A percentile compares a stretch with the other conserved stretches of the same genome.
phyloP scores from a whole-genome alignment of 2,888 invertebrate species.

The Drosophila robusta region DNA sequence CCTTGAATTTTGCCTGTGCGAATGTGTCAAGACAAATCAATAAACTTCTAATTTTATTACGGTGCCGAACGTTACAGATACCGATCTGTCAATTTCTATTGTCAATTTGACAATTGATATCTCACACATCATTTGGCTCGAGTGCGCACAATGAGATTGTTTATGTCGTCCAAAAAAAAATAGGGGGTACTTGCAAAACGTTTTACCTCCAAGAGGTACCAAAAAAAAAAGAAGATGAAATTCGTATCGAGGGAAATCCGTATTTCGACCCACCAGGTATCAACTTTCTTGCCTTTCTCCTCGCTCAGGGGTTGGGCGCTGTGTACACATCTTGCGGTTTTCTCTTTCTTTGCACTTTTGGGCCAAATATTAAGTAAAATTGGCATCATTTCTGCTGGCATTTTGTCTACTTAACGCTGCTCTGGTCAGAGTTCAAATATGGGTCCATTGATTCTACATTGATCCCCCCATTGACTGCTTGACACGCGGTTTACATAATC shows the following conservation, averaged over 20 bases:
- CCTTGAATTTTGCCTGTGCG: constrained; percentile 37
- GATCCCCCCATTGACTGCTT: constrained; percentile 60
- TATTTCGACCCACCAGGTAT: constrained; percentile 36
- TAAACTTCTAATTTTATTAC: constrained; percentile 84
- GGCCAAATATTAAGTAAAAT: constrained; percentile 41
- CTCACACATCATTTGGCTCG: constrained; percentile 82
- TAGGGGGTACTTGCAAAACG: constrained; percentile 52
- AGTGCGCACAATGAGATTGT: constrained; percentile 82
- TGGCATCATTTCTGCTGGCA: constrained; percentile 64
- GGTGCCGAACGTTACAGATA: constrained; percentile 52
- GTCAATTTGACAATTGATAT: constrained; percentile 82
- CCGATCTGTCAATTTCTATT: constrained; percentile 77
- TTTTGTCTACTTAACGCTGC: constrained; percentile 59
- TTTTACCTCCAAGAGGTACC: constrained; percentile 18
- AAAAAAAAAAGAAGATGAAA: not conserved
- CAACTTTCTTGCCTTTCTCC: constrained; percentile 51
- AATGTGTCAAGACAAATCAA: constrained; percentile 84
- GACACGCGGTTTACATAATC: constrained; percentile 73
- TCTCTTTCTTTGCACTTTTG: constrained; percentile 4
- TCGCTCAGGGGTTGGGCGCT: constrained; percentile 36
- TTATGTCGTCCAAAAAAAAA: constrained; percentile 70
- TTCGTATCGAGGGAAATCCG: constrained; percentile 22
- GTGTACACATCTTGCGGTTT: constrained; percentile 64
- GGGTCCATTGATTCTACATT: constrained; percentile 57
- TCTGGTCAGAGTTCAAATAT: constrained; percentile 77